These are phyloP conservation scores for Mimachlamys varia DNA, from an alignment of 2,888 invertebrate species.

Conservation along the genomic window DNA sequence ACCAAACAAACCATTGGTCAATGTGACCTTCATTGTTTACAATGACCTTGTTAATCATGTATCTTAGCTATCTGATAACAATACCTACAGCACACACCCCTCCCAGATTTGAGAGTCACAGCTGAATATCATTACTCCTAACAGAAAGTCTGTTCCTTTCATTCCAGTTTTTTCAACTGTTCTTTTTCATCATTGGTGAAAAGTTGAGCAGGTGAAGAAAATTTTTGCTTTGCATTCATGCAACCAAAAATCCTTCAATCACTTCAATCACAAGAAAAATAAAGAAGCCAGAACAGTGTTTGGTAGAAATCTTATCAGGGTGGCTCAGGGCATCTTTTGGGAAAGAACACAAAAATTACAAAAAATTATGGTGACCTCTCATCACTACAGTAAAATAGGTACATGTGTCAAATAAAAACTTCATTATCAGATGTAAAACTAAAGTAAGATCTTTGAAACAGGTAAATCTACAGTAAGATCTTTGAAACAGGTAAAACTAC, in stretches of 20 bases:
- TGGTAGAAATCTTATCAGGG: too few species aligned
- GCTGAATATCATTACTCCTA: background rate
- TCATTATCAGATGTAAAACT: too few species aligned
- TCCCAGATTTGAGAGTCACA: too few species aligned
- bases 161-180: slow-evolving; percentile 18
- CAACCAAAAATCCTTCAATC: background rate
- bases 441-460: too few species aligned
- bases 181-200: background rate
- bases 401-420: too few species aligned
- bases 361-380: background rate
- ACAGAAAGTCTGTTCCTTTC: background rate
- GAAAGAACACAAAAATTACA: too few species aligned
- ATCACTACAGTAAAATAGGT: background rate
- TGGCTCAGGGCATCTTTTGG: too few species aligned
- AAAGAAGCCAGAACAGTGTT: background rate
- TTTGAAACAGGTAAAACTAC: too few species aligned
- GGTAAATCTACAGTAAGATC: too few species aligned
- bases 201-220: background rate
- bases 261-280: background rate
- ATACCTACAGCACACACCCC: background rate
- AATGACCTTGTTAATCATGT: background rate
- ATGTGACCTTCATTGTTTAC: background rate
- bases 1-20: background rate
- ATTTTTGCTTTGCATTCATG: background rate
- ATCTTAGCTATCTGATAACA: background rate